Base-by-base conservation (phyloP, 2,797 vertebrate species). In the Carapus acus region DNA sequence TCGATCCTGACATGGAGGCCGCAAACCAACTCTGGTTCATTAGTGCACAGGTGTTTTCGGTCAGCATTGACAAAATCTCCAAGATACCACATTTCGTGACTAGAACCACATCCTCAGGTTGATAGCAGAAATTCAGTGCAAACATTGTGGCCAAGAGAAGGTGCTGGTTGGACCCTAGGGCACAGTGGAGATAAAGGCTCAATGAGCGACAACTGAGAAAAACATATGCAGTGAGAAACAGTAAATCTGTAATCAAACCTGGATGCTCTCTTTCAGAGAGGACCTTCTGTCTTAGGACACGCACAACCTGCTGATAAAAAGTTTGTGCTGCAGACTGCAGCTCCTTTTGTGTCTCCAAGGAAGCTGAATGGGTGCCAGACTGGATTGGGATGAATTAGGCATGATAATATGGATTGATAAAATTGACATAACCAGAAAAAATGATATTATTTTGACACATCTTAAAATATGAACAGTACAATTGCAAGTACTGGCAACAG, bases 141-240 rank as follows among this genome's bases (percentile, higher is more conserved):
- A 90, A 91, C 71, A 90, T 84, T 12, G 87, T 86, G 34, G 88
- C 88, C 3, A 91, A 77, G n/a, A 90, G 79, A 34, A 91, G 83
- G 60, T 88, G 88, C 69, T 89, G 88, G 63, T 84, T 87, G 15
- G 84, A 87, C 20, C 88, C 90, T 91, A n/a, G 69, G 36, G 6
- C 11, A 37, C 7, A 15, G 53, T 1, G 27, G 16, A 61, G 8
- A 69, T 6, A 41, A 55, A 21, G 53, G 42, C 6, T 34, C 1
- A 48, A 19, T 12, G 45, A 18, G 18, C 8, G 11, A 54, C 40
- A 42, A 22, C 31, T 21, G 5, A 7, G 8, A 13, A 37, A 24
- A 36, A 1, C 8, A 7, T 2, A 31, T 16, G 6, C 34, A 36
- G 16, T 16, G 20, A 8, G 9, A 45, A 59, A 38, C n/a, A 9